Percentiles rank a stretch among this genome's conserved stretches.
Evolutionary conservation across 2,113 vertebrate species (phyloP).

Genomic region (Pterophyllum scalare): DNA sequence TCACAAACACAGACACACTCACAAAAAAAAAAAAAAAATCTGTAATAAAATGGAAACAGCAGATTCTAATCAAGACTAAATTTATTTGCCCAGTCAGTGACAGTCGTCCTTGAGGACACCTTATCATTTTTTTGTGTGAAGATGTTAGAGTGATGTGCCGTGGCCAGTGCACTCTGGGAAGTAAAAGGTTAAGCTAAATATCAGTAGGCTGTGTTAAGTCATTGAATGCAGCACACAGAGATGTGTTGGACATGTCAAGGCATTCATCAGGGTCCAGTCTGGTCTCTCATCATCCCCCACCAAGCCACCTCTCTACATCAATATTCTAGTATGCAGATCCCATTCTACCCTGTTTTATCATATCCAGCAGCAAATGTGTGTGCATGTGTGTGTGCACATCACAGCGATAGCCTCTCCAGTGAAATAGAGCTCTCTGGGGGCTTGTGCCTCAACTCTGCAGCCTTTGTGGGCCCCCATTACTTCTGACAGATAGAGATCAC

Average conservation of each 20-base stretch:
- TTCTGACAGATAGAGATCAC: constrained; percentile 80
- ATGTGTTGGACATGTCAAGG: constrained; percentile 61
- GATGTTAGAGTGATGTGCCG: constrained; percentile 30
- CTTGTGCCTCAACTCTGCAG: constrained; percentile 76
- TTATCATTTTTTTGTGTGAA: constrained; percentile 27
- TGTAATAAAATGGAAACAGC: neutral
- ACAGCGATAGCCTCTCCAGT: constrained; percentile 52
- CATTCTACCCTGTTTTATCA: constrained; percentile 46
- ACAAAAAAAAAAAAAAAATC: neutral
- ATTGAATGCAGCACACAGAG: constrained; percentile 26
- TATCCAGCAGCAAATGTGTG: constrained; percentile 35
- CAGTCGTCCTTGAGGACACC: neutral
- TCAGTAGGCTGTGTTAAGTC: constrained; percentile 61
- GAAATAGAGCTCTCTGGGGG: constrained; percentile 76
- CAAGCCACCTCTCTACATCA: constrained; percentile 63
- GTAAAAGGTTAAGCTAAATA: constrained; percentile 76
- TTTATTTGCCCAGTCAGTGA: neutral
- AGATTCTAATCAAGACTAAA: neutral
- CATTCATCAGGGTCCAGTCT: constrained; percentile 70
- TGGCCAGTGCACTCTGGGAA: constrained; percentile 57
- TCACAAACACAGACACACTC: neutral
- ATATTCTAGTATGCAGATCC: constrained; percentile 66
- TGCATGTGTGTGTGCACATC: constrained; percentile 7
- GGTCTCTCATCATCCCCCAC: constrained; percentile 37
- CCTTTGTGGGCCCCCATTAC: constrained; percentile 79